Evolutionary conservation across 2,888 invertebrate genomes (phyloP).

Genomic region (Stenchaetothrips biformis): DNA sequence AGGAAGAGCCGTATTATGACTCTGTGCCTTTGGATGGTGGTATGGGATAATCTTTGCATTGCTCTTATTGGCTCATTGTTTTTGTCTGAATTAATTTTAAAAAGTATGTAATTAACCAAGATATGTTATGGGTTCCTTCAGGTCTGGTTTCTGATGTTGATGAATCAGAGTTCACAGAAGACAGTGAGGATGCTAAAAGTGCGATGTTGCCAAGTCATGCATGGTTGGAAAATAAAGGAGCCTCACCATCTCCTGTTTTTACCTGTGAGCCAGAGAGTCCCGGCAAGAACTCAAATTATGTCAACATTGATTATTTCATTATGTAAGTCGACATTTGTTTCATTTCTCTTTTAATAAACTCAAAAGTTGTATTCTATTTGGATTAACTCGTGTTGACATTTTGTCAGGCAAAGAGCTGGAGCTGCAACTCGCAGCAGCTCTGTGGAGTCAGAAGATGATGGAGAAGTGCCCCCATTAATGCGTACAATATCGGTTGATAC

Average conservation of each 20-base stretch:
- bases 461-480: conserved; percentile 33
- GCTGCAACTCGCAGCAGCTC: conserved; percentile 50
- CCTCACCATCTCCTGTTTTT: background rate
- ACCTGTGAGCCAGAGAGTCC: background rate
- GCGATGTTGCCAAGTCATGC: background rate
- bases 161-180: background rate
- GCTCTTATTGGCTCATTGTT: conserved; percentile 59
- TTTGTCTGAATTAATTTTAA: background rate
- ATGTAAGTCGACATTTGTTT: background rate
- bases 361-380: background rate
- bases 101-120: background rate
- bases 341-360: background rate
- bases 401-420: conserved; percentile 36
- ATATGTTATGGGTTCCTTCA: background rate
- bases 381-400: background rate
- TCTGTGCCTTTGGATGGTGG: conserved; percentile 49
- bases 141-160: background rate
- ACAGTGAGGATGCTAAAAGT: conserved; percentile 7
- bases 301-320: conserved; percentile 88
- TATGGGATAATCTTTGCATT: conserved; percentile 70
- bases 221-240: background rate
- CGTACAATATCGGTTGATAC: background rate
- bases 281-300: conserved; percentile 69
- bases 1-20: conserved; percentile 51
- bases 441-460: conserved; percentile 53